Evolutionary conservation across 1,140 invertebrate species (phyloP), one percentile per base, ranked within the genome.

Genomic region (Tetraneura akinire): DNA sequence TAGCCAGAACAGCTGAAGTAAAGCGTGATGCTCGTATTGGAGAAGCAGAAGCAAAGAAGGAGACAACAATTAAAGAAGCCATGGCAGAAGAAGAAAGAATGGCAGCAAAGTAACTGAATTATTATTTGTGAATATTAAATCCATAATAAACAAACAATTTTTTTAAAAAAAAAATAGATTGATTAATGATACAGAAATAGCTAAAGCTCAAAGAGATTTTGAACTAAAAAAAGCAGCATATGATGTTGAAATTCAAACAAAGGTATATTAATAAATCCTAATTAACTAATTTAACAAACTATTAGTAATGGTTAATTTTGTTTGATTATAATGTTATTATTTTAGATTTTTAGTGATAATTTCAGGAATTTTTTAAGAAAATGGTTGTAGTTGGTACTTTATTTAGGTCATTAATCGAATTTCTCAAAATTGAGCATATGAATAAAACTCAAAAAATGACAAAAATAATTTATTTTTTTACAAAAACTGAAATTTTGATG

Each of bases 171-270:
- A n/a, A n/a, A n/a, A n/a, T 68, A 90, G 93, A 78, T 94, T 94
- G 83, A 86, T 94, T 0, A 98, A 98, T 86, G 96, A 99, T 85
- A 96, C 95, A 3, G 96, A 98, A 86, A 98, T 98, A 80, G 95
- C 96, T 0, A 97, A 98, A 87, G 94, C 96, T 0, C 93, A 97
- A 84, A 87, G 96, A 83, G 96, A 98, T 87, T 99, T 98, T 86
- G 96, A 98, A 87, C 86, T 98, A 66, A 98, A 98, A 86, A 98
- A 98, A 86, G 96, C 97, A 21, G 92, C 94, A 21, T 99, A 98
- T 85, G 97, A 98, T 86, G 92, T 96, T 81, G 96, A 98, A 90
- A 96, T 98, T 49, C 94, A 97, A 86, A 96, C 96, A 6, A 98
- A 97, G 86, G 90, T 90, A 90, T 86, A 11, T 23, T 78, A 74